Conservation (phyloP, 2,888 invertebrate species). For the Troides aeacus region DNA sequence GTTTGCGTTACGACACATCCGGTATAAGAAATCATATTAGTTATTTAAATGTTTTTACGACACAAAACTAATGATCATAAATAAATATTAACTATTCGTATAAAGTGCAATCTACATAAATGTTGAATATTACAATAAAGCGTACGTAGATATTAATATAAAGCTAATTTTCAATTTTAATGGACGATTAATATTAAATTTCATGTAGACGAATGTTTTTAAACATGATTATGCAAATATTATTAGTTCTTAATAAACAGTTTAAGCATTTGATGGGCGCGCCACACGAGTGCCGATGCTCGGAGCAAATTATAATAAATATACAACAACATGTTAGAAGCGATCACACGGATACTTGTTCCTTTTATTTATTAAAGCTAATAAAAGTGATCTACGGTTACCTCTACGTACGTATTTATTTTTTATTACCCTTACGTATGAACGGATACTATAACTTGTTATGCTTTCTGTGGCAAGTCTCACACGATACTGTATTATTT, state of each 20-base stretch:
- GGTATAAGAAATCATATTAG: neutral
- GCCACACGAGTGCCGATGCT: constrained; percentile 50
- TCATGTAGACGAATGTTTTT: constrained; percentile 65
- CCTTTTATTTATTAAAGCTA: constrained; percentile 74
- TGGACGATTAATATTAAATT: constrained; percentile 73
- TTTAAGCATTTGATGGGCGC: constrained; percentile 67
- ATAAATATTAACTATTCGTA: constrained; percentile 60
- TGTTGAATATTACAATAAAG: constrained; percentile 54
- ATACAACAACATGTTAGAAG: constrained; percentile 74
- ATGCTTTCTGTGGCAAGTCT: constrained; percentile 64
- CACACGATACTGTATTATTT: constrained; percentile 72
- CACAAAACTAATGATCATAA: constrained; percentile 42
- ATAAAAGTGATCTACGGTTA: constrained; percentile 77
- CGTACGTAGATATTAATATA: constrained; percentile 56
- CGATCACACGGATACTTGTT: constrained; percentile 75
- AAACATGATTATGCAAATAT: constrained; percentile 77
- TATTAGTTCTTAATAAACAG: constrained; percentile 76
- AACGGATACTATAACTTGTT: constrained; percentile 62
- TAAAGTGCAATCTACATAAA: constrained; percentile 53
- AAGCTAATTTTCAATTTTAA: constrained; percentile 71
- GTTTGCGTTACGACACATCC: neutral
- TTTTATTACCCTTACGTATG: constrained; percentile 55
- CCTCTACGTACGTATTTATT: constrained; percentile 62
- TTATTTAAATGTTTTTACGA: neutral
- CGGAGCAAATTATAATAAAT: constrained; percentile 73